Evolutionary conservation across 2,797 vertebrate species (phyloP).

Genomic region (Eleutherodactylus coqui): DNA sequence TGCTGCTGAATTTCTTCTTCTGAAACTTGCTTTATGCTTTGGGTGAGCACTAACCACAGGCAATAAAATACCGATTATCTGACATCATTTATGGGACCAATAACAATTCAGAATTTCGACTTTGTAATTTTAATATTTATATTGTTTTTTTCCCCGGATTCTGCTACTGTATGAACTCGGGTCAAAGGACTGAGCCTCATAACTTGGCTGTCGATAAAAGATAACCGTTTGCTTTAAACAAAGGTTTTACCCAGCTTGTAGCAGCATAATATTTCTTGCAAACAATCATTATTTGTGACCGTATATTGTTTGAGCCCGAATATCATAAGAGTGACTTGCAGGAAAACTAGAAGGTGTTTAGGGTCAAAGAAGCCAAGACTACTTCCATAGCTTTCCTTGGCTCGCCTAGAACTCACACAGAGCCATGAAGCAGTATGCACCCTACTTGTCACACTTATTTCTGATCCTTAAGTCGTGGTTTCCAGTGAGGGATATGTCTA

Average conservation of each 20-base stretch:
- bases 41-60: background rate
- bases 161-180: background rate
- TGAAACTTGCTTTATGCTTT: background rate
- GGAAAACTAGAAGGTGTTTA: background rate
- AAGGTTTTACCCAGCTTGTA: background rate
- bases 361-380: background rate
- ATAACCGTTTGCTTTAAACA: background rate
- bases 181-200: background rate
- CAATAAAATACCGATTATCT: conserved; percentile 2
- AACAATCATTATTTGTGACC: background rate
- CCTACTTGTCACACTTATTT: background rate
- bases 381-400: background rate
- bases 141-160: background rate
- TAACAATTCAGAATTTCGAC: background rate
- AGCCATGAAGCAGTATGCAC: background rate
- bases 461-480: background rate
- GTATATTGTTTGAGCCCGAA: background rate
- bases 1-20: background rate
- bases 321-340: background rate
- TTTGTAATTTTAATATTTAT: background rate
- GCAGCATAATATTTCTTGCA: background rate
- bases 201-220: background rate
- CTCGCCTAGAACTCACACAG: background rate
- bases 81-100: background rate
- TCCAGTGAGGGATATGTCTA: too few relatives aligned